Evolutionary conservation across 2,113 vertebrate species (phyloP).

Genomic region (Colinus virginianus): DNA sequence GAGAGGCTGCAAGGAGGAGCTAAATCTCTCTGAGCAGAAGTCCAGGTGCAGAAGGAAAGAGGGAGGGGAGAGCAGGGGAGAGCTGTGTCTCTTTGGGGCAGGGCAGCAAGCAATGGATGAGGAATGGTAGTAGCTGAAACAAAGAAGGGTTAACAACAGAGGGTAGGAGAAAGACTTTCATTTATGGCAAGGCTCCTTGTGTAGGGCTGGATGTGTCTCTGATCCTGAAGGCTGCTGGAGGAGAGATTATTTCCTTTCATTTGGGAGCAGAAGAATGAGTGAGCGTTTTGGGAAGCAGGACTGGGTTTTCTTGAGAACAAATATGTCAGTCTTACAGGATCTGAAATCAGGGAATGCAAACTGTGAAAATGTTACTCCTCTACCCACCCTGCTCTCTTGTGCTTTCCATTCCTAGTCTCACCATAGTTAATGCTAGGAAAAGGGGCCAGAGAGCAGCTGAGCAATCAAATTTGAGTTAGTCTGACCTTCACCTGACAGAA

Average conservation of each 20-base stretch:
- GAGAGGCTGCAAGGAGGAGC: slow-evolving; percentile 31
- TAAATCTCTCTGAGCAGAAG: slow-evolving; percentile 8
- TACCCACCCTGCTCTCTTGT: not conserved
- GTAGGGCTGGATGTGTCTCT: fast-evolving
- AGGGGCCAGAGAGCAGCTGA: not conserved
- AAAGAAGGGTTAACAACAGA: not conserved
- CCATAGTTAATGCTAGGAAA: slow-evolving; percentile 9
- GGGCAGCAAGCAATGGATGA: not conserved
- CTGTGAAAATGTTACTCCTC: not conserved
- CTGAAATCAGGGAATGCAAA: not conserved
- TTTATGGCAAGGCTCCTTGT: not conserved
- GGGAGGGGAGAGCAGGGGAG: not conserved
- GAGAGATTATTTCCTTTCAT: not conserved
- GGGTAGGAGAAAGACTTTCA: not conserved
- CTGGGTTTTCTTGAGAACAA: not conserved
- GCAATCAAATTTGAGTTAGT: not conserved
- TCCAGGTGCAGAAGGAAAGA: slow-evolving; percentile 6
- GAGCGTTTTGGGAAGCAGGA: not conserved
- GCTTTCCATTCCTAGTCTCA: not conserved
- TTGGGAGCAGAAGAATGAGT: not conserved
- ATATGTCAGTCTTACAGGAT: not conserved
- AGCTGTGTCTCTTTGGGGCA: not conserved
- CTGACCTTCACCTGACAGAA: slow-evolving; percentile 44
- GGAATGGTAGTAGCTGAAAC: not conserved
- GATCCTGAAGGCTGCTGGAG: not conserved